A percentile compares a stretch with the other conserved stretches of the same genome.
Conservation (phyloP, 2,113 vertebrate species). For the Ifrita kowaldi region DNA sequence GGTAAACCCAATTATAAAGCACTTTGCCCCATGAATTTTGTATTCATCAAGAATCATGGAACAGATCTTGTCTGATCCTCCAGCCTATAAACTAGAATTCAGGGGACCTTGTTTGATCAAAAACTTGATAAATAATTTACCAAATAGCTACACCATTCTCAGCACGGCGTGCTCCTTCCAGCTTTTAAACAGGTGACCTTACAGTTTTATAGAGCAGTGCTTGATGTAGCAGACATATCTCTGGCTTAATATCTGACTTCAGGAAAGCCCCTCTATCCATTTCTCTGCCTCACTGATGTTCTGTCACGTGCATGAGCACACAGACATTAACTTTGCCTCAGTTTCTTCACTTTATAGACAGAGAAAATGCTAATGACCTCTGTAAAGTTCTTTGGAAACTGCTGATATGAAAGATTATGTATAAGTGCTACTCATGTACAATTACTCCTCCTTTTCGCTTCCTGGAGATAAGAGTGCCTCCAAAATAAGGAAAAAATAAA, state of each 20-base stretch:
- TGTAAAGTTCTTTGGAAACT: background rate
- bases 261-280: background rate
- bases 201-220: background rate
- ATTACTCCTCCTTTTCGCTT: background rate
- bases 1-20: background rate
- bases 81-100: background rate
- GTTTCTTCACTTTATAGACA: background rate
- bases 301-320: background rate
- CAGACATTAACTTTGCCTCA: background rate
- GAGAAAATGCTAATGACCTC: background rate
- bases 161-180: background rate
- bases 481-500: slow-evolving; percentile 11
- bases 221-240: background rate
- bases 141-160: background rate
- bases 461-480: background rate
- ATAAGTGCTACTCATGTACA: background rate
- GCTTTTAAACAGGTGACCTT: background rate
- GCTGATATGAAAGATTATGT: background rate
- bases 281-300: background rate
- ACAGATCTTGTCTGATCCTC: background rate
- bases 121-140: background rate
- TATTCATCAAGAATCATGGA: background rate
- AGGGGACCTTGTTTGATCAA: background rate
- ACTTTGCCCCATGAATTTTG: background rate
- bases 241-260: background rate